Evolutionary conservation across 2,113 vertebrate genomes (phyloP).

Genomic region (Odontesthes bonariensis): DNA sequence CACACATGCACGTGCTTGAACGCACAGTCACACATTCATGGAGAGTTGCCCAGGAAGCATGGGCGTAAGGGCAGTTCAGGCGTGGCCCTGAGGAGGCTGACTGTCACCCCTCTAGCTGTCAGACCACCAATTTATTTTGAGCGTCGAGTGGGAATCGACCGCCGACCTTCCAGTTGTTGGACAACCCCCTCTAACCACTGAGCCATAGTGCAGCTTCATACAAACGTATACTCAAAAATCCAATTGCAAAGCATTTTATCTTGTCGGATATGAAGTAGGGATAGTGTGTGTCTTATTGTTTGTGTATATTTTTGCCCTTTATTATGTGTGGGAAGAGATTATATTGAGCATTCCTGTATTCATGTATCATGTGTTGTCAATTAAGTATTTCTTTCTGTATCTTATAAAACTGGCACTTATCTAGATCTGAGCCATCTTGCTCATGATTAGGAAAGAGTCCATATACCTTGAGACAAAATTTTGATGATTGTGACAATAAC

Average conservation of each 20-base stretch:
- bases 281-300: not conserved
- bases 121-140: too few species aligned
- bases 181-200: too few species aligned
- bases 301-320: not conserved
- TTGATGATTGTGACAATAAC: conserved; percentile 16
- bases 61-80: too few species aligned
- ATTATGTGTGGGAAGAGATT: conserved; percentile 18
- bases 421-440: not conserved
- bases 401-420: conserved; percentile 24
- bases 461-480: conserved; percentile 32
- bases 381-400: conserved; percentile 14
- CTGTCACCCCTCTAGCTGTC: too few species aligned
- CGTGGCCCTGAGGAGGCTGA: too few species aligned
- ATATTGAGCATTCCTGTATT: conserved; percentile 8
- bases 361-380: conserved; percentile 8
- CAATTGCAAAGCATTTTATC: conserved; percentile 35
- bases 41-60: too few species aligned
- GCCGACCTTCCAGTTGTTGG: too few species aligned
- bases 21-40: too few species aligned
- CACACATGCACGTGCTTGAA: too few species aligned
- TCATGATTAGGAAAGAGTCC: not conserved
- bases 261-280: conserved; percentile 14
- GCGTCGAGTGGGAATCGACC: too few species aligned
- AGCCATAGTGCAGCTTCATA: too few species aligned
- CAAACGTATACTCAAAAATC: conserved; percentile 47